Evolutionary conservation across 2,797 vertebrate genomes (phyloP).

Genomic region (Coreius guichenoti): DNA sequence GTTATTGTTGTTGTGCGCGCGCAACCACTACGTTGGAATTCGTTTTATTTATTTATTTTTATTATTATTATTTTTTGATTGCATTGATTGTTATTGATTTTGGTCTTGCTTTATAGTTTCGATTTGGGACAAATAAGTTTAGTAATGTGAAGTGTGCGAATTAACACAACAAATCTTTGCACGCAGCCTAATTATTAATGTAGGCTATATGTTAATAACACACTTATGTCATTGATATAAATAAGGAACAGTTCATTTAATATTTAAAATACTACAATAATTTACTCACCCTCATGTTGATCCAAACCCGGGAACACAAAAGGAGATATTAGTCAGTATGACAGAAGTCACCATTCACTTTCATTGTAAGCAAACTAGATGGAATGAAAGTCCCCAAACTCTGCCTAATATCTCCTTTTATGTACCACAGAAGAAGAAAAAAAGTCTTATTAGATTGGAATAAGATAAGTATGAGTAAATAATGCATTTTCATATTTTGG

Average conservation of each 20-base stretch:
- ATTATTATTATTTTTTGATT: too few species aligned
- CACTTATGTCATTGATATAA: fast-evolving
- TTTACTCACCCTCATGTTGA: not conserved
- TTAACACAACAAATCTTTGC: not conserved
- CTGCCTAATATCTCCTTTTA: not conserved
- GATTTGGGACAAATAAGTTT: not conserved
- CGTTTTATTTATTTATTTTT: not conserved
- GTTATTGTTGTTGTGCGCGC: not conserved
- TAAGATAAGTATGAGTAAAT: not conserved
- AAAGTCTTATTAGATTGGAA: not conserved
- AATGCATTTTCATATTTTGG: not conserved
- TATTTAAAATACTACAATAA: too few species aligned
- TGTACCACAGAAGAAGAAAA: not conserved
- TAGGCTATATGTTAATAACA: not conserved
- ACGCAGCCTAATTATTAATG: not conserved
- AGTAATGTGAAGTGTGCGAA: not conserved
- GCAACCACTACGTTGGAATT: not conserved
- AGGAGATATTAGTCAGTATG: not conserved
- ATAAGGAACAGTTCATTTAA: not conserved
- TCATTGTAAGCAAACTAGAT: not conserved
- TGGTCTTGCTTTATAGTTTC: not conserved
- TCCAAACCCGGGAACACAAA: not conserved
- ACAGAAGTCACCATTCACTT: not conserved
- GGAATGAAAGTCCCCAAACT: not conserved
- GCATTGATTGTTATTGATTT: too few species aligned